phyloP scores from a whole-genome alignment of 2,113 vertebrate genomes.

The Dissostichus mawsoni region DNA sequence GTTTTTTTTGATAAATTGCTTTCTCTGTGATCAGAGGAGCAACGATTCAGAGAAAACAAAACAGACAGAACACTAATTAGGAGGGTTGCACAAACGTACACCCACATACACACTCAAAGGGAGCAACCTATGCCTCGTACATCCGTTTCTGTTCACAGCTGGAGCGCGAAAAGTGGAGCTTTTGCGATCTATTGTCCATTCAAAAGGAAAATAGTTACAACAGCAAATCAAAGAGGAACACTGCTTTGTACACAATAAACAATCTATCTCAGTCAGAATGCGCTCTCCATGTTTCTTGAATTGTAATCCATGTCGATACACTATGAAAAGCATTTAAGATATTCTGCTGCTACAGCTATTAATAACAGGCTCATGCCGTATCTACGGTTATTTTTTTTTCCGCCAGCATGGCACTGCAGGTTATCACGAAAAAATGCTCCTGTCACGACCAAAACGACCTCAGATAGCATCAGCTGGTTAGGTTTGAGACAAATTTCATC shows the following conservation, averaged over 20 bases:
- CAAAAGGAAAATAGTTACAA: conserved; percentile 35
- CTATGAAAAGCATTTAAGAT: conserved; percentile 7
- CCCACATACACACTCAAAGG: conserved; percentile 27
- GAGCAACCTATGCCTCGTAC: conserved; percentile 54
- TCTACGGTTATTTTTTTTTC: conserved; percentile 18
- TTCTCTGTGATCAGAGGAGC: conserved; percentile 67
- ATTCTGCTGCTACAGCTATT: conserved; percentile 13
- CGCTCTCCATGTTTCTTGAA: background rate
- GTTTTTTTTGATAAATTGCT: conserved; percentile 80
- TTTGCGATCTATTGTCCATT: conserved; percentile 30
- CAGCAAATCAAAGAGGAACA: conserved; percentile 51
- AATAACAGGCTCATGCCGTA: conserved; percentile 29
- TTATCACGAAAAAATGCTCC: conserved; percentile 57
- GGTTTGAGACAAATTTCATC: conserved; percentile 58
- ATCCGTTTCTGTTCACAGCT: conserved; percentile 56
- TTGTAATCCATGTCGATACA: conserved; percentile 8
- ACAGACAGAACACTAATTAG: conserved; percentile 77
- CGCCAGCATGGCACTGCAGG: conserved; percentile 17
- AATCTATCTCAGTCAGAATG: conserved; percentile 25
- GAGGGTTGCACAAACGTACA: conserved; percentile 5
- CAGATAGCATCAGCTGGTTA: conserved; percentile 40
- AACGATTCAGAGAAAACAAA: conserved; percentile 68
- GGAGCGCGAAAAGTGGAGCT: conserved; percentile 13
- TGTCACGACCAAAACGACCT: conserved; percentile 58
- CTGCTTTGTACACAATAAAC: conserved; percentile 25